A percentile compares a stretch with the other conserved stretches of the same genome.
These are phyloP conservation scores for Scolopax mira DNA, from an alignment of 2,113 vertebrate species.

Conservation along the genomic window DNA sequence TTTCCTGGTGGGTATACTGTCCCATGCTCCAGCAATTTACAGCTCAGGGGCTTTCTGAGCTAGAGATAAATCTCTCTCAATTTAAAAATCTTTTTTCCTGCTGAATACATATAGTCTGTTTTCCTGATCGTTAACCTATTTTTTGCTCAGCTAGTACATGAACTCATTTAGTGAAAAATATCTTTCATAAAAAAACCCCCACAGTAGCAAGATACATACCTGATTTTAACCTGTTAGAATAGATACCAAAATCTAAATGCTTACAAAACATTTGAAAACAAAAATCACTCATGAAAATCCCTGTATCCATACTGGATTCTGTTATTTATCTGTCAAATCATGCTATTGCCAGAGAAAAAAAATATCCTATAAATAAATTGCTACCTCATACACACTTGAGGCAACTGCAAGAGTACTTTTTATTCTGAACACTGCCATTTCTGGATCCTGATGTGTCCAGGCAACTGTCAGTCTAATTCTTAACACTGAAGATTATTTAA, in stretches of 20 bases:
- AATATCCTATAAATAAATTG: slow-evolving; percentile 1
- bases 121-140: neutral
- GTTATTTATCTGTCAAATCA: neutral
- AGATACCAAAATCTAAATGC: neutral
- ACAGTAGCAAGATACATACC: neutral
- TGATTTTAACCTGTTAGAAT: neutral
- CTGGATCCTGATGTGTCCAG: neutral
- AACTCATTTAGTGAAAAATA: neutral
- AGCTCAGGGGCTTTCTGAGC: neutral
- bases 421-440: slow-evolving; percentile 14
- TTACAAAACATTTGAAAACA: neutral
- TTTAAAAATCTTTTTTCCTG: neutral
- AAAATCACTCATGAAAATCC: neutral
- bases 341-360: neutral
- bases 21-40: neutral
- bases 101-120: neutral
- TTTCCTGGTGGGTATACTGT: neutral
- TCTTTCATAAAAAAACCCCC: neutral
- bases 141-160: neutral
- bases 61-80: neutral
- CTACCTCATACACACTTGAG: slow-evolving; percentile 1
- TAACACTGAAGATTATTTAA: neutral
- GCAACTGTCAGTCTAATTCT: slow-evolving; percentile 11
- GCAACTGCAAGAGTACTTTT: slow-evolving; percentile 19
- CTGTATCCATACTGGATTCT: neutral